Percentiles rank a stretch among this genome's conserved stretches.
Evolutionary conservation across 2,797 vertebrate genomes (phyloP).

Genomic region (Novumbra hubbsi): DNA sequence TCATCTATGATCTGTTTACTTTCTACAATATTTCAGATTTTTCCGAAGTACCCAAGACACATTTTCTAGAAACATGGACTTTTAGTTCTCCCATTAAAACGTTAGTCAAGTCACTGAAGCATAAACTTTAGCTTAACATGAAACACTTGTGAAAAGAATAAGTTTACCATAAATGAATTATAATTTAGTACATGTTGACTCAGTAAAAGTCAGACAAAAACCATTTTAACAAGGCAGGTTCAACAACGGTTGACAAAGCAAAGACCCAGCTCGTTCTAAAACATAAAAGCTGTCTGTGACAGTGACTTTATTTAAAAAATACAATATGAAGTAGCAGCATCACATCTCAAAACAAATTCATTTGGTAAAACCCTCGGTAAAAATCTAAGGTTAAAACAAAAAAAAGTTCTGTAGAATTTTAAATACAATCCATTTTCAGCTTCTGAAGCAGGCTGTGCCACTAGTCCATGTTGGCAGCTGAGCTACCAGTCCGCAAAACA

Average conservation of each 20-base stretch:
- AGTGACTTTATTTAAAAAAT: conserved; percentile 83
- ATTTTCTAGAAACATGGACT: background rate
- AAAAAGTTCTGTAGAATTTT: conserved; percentile 40
- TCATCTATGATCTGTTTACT: background rate
- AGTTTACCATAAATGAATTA: too few relatives aligned
- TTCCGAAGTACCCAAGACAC: too few relatives aligned
- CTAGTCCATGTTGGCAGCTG: conserved; percentile 56
- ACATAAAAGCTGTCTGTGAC: conserved; percentile 68
- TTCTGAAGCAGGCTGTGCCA: conserved; percentile 69
- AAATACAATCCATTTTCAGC: conserved; percentile 68
- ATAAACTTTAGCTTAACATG: background rate
- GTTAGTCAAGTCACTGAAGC: background rate
- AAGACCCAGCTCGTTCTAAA: background rate
- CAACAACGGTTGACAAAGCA: background rate
- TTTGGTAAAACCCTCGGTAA: conserved; percentile 70
- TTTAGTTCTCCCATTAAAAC: background rate
- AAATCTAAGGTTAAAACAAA: conserved; percentile 41
- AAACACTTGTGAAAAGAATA: background rate
- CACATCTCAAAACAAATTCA: conserved; percentile 70
- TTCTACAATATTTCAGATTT: background rate
- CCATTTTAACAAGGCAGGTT: background rate
- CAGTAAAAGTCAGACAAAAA: background rate
- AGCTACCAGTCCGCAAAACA: conserved; percentile 63
- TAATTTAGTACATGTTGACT: too few relatives aligned
- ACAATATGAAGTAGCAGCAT: conserved; percentile 85